Evolutionary conservation across 2,113 vertebrate genomes (phyloP).

Genomic region (Furnarius figulus): DNA sequence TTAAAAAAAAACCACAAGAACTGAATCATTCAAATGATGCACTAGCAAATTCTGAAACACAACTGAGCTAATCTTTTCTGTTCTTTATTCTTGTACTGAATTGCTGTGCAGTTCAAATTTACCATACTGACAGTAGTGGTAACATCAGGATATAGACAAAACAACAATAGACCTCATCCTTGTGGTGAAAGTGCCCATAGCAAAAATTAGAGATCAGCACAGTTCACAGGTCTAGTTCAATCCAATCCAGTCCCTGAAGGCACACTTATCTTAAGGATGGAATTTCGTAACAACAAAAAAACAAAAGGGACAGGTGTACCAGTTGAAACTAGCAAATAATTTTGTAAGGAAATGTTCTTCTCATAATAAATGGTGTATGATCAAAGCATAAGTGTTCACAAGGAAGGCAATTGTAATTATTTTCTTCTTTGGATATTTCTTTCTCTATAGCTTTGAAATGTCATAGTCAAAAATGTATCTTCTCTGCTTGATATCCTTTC

Average conservation of each 20-base stretch:
- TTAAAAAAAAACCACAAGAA: neutral
- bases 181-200: neutral
- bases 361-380: neutral
- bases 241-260: neutral
- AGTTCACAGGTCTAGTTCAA: neutral
- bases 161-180: neutral
- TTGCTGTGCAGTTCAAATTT: neutral
- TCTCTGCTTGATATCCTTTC: neutral
- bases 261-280: neutral
- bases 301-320: rapidly evolving
- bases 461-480: neutral
- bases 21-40: neutral
- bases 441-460: neutral
- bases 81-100: neutral
- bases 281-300: neutral
- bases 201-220: neutral
- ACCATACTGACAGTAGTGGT: neutral
- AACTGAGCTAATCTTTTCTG: neutral
- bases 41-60: neutral
- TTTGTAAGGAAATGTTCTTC: neutral
- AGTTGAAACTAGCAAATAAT: neutral
- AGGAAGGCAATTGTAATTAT: neutral
- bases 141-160: neutral
- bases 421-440: neutral
- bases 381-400: neutral